phyloP scores from a whole-genome alignment of 1,140 invertebrate species.

The Drosophila repleta region DNA sequence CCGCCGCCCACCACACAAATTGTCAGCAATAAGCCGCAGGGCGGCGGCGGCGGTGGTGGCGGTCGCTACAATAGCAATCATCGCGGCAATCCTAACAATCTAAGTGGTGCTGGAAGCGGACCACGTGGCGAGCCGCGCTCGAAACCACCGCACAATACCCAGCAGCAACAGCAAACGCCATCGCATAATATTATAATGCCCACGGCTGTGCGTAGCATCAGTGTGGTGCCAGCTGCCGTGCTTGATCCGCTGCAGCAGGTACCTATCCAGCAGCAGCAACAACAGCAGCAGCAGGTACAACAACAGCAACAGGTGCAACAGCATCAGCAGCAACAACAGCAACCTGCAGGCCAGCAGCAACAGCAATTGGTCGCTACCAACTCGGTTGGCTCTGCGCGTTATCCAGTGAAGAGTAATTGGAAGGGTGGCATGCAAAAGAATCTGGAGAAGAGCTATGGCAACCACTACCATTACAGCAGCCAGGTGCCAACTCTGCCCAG shows the following conservation, averaged over 20 bases:
- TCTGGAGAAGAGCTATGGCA: constrained; percentile 71
- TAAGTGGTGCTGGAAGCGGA: constrained; percentile 51
- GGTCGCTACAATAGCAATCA: constrained; percentile 72
- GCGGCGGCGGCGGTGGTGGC: constrained; percentile 47
- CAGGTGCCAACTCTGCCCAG: constrained; percentile 57
- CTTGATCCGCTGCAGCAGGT: constrained; percentile 58
- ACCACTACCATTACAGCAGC: constrained; percentile 69
- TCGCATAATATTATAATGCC: constrained; percentile 72
- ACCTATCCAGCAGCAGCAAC: constrained; percentile 27
- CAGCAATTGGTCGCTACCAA: constrained; percentile 42
- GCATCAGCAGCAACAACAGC: constrained; percentile 39
- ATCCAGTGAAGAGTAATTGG: constrained; percentile 70
- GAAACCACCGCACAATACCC: constrained; percentile 67
- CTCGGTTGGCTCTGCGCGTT: constrained; percentile 56
- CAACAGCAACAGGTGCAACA: constrained; percentile 40
- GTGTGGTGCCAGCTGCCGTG: constrained; percentile 65
- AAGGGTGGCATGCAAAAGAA: constrained; percentile 75
- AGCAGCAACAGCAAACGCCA: constrained; percentile 37
- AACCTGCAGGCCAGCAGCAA: constrained; percentile 39
- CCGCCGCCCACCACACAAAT: constrained; percentile 72
- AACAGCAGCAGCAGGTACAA: constrained; percentile 49
- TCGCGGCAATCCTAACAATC: constrained; percentile 69
- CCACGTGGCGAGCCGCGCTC: constrained; percentile 64
- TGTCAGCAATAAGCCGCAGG: constrained; percentile 71
- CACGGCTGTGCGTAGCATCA: constrained; percentile 64